Evolutionary conservation across 2,113 vertebrate species (phyloP).

Genomic region (Phycodurus eques): DNA sequence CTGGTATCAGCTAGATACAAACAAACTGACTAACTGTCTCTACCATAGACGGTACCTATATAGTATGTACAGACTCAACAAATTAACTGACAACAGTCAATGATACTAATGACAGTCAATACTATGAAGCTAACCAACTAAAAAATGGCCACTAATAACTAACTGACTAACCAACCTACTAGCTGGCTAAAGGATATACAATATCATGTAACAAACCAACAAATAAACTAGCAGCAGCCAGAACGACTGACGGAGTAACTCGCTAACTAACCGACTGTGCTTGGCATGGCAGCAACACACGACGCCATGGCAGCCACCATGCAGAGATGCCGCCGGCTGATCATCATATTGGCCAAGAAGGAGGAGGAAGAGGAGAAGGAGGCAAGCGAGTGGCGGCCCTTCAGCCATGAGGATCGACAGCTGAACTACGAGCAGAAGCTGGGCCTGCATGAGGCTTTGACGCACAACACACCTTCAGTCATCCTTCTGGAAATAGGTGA

Average conservation of each 20-base stretch:
- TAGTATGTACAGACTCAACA: no score
- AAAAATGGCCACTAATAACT: background rate
- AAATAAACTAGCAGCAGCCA: no score
- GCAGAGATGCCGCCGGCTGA: constrained; percentile 76
- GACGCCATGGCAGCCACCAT: constrained; percentile 69
- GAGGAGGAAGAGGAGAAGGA: background rate
- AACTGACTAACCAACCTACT: background rate
- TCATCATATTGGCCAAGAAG: constrained; percentile 71
- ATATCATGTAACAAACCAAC: background rate
- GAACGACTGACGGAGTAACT: background rate
- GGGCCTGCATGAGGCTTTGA: constrained; percentile 78
- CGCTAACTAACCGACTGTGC: background rate
- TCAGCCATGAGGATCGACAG: constrained; percentile 33
- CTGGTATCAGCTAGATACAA: no score
- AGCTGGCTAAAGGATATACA: background rate
- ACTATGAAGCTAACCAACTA: background rate
- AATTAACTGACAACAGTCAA: background rate
- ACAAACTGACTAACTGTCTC: no score
- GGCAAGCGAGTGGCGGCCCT: background rate
- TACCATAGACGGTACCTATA: no score
- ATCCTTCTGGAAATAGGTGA: constrained; percentile 80
- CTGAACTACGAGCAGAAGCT: constrained; percentile 76
- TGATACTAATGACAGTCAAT: no score
- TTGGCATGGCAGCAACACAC: constrained; percentile 68
- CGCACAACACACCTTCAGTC: constrained; percentile 72